Evolutionary conservation across 2,888 invertebrate genomes (phyloP), one percentile per base, ranked within the genome.

Genomic region (Drosophila anceps): DNA sequence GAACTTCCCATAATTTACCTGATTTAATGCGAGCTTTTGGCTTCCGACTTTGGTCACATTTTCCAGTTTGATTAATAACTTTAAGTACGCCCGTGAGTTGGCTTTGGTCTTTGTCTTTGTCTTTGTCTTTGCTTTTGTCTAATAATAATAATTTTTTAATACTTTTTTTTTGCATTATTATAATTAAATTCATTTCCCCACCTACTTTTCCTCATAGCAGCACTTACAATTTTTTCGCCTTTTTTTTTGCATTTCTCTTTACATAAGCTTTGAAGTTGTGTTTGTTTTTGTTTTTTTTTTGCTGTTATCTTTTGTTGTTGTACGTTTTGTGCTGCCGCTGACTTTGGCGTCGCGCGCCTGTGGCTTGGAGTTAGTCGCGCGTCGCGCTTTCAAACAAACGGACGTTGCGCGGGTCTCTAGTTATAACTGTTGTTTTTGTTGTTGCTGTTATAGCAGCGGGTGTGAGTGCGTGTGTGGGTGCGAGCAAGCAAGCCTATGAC

Each of bases 321-420:
- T 31, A 48, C 29, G 27, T 48, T 29, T 48, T 55, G n/a, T 66
- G 48, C 43, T 69, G 59, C 20, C 60, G 69, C 62, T 58, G 72
- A 65, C 60, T 74, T 70, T 70, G 71, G 66, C 75, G 69, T 68
- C 62, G 55, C 67, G 63, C 72, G 66, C 59, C 68, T 69, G 44
- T 72, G 83, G 72, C 72, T 73, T 75, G 73, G 67, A 73, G 77
- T 90, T 90, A 86, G 84, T 88, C 80, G 78, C 77, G 69, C 81
- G 86, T 69, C 73, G 88, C 79, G 84, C 81, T 90, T 79, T 69
- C 81, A 76, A 80, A 86, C 58, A 73, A 71, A 70, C 82, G 67
- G 82, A 86, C 86, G 82, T 87, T 87, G 73, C 51, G 72, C 62
- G 60, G 48, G 67, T 39, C 46, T 46, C 50, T 63, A 39, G n/a